Percentiles rank a stretch among this genome's conserved stretches.
These are phyloP conservation scores for Scrobipalpa costella DNA, from an alignment of 2,888 invertebrate species.

Conservation along the genomic window DNA sequence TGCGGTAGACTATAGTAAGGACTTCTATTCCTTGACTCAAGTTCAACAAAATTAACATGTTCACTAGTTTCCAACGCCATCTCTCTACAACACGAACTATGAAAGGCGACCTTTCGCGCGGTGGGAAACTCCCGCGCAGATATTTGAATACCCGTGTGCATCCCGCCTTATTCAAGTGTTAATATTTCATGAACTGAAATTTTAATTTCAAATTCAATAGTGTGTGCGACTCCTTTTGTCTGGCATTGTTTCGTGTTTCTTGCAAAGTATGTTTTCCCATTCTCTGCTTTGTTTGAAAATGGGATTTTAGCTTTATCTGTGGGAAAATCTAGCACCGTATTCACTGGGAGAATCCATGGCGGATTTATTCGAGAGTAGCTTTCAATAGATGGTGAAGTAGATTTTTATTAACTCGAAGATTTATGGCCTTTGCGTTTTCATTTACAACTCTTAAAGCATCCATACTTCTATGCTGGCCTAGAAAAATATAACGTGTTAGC, in stretches of 20 bases:
- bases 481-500: too few relatives aligned
- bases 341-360: background rate
- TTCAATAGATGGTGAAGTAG: background rate
- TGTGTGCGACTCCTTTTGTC: conserved; percentile 38
- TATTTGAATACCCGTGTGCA: conserved; percentile 60
- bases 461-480: too few relatives aligned
- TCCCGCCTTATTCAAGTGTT: conserved; percentile 54
- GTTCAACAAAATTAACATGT: conserved; percentile 42
- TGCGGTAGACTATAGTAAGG: too few relatives aligned
- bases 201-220: conserved; percentile 62
- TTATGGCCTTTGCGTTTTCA: background rate
- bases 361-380: conserved; percentile 12
- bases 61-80: conserved; percentile 42
- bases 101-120: conserved; percentile 57
- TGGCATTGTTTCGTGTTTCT: conserved; percentile 32
- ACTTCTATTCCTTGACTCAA: conserved; percentile 38
- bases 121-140: conserved; percentile 56
- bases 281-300: conserved; percentile 5
- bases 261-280: conserved; percentile 2
- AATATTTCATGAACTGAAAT: conserved; percentile 71
- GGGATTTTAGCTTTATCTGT: conserved; percentile 9
- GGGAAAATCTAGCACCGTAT: conserved; percentile 12
- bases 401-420: background rate
- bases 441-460: too few relatives aligned
- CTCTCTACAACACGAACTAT: conserved; percentile 60